Percentiles rank a stretch among this genome's conserved stretches.
Conservation (phyloP, 2,888 invertebrate species). For the Acronicta aceris region DNA sequence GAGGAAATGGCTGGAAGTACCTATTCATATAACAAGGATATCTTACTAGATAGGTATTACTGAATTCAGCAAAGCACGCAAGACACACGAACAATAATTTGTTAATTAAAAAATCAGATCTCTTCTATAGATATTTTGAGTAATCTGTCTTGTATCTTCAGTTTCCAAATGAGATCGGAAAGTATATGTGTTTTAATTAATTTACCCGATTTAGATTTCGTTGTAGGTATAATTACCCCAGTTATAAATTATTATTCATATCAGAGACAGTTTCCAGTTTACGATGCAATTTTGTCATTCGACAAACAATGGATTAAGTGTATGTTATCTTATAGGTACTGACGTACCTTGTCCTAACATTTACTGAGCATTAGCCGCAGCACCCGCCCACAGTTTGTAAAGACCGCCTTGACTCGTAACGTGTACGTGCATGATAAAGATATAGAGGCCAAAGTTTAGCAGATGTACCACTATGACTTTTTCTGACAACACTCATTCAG, state of each 20-base stretch:
- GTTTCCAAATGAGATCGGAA: too few species aligned
- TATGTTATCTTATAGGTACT: conserved; percentile 43
- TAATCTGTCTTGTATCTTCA: too few species aligned
- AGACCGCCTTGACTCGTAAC: conserved; percentile 38
- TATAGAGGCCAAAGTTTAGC: conserved; percentile 70
- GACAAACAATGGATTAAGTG: conserved; percentile 43
- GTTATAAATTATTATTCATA: conserved; percentile 48
- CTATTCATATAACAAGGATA: too few species aligned
- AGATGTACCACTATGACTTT: conserved; percentile 67
- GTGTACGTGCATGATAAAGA: conserved; percentile 54
- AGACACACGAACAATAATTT: too few species aligned
- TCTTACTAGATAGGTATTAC: too few species aligned
- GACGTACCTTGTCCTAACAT: conserved; percentile 36
- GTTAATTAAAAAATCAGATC: not conserved
- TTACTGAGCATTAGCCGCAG: conserved; percentile 36
- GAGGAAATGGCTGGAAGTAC: conserved; percentile 30
- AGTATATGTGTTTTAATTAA: too few species aligned
- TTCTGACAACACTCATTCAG: conserved; percentile 67
- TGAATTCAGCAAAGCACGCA: too few species aligned
- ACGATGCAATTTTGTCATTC: conserved; percentile 45
- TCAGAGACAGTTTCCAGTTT: conserved; percentile 41
- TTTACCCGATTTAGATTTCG: not conserved
- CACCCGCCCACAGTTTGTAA: conserved; percentile 25
- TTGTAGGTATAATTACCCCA: conserved; percentile 22
- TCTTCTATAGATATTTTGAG: too few species aligned